Evolutionary conservation across 2,113 vertebrate genomes (phyloP), one percentile per base, ranked within the genome.

Genomic region (Coregonus clupeaformis): DNA sequence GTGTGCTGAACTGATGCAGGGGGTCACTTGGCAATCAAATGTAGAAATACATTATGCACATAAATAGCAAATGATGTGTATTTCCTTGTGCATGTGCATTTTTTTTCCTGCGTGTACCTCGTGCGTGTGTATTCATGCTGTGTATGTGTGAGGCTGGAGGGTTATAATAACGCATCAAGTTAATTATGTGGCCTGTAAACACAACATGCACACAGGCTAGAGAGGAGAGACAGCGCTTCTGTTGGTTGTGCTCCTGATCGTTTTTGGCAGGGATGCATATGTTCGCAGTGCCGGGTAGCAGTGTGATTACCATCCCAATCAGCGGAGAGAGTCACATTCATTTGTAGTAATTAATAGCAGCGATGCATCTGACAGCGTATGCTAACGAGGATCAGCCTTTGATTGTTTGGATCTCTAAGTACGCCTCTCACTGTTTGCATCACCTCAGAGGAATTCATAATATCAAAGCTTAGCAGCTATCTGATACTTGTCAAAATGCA

Each of bases 331-430:
- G 96, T 96, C 96, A 96, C 94, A 95, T 98, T 98, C 94, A 97
- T 98, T 98, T 98, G 97, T 96, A 95, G 96, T 98, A 98, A 98
- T 98, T 98, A 98, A 97, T 95, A 95, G 95, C 95, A 94, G 92
- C 91, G 95, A 95, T 91, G 94, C 95, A 91, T 96, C 96, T 98
- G 97, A 98, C 96, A 97, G 95, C 91, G 85, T 95, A 94, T 92
- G 95, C 96, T 97, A 97, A 97, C 95, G 93, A 96, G 95, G 92
- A 52, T 52, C 49, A 84, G 91, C 94, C 97, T 98, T 98, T 99
- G 97, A 98, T 97, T 98, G 96, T 96, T 96, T 96, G 95, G 94
- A 95, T 97, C 96, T 96, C 94, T 97, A 97, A 96, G 95, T 95
- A 95, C 91, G 95, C 94, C 95, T 95, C 94, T 92, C 95, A 95